Conservation (phyloP, 1,140 invertebrate species). For the Scaptodrosophila lebanonensis region DNA sequence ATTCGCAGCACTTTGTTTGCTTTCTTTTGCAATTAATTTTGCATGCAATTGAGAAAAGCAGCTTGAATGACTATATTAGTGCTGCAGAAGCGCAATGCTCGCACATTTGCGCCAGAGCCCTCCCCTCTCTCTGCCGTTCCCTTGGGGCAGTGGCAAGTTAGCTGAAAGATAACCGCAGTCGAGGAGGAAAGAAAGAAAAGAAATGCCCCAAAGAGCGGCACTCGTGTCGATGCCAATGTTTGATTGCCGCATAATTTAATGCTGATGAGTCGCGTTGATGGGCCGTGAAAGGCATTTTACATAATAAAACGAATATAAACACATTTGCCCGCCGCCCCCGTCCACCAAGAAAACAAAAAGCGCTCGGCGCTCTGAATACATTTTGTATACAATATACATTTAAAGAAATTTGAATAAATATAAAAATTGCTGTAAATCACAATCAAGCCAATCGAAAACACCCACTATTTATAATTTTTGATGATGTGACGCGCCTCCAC, state of each 20-base stretch:
- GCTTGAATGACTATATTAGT: conserved; percentile 53
- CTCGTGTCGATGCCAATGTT: conserved; percentile 21
- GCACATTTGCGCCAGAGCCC: too few species aligned
- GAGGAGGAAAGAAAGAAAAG: background rate
- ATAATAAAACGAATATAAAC: conserved; percentile 65
- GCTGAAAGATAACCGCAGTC: too few species aligned
- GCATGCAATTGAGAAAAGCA: conserved; percentile 27
- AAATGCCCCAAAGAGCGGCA: background rate
- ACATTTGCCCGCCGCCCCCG: conserved; percentile 16
- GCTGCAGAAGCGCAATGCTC: background rate
- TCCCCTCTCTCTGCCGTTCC: too few species aligned
- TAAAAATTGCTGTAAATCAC: conserved; percentile 68
- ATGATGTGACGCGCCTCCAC: conserved; percentile 30
- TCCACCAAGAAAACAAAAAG: conserved; percentile 15
- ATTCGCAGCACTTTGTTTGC: conserved; percentile 12
- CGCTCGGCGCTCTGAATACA: conserved; percentile 16
- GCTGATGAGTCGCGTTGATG: conserved; percentile 58
- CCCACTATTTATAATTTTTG: conserved; percentile 63
- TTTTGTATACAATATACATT: conserved; percentile 6
- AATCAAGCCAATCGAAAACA: conserved; percentile 72
- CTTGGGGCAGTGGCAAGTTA: too few species aligned
- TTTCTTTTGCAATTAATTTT: conserved; percentile 33
- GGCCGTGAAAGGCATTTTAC: conserved; percentile 64
- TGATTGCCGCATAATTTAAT: conserved; percentile 67
- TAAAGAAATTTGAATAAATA: conserved; percentile 66